Base-by-base conservation (phyloP, 2,888 invertebrate genomes). In the Teleiodes luculella region DNA sequence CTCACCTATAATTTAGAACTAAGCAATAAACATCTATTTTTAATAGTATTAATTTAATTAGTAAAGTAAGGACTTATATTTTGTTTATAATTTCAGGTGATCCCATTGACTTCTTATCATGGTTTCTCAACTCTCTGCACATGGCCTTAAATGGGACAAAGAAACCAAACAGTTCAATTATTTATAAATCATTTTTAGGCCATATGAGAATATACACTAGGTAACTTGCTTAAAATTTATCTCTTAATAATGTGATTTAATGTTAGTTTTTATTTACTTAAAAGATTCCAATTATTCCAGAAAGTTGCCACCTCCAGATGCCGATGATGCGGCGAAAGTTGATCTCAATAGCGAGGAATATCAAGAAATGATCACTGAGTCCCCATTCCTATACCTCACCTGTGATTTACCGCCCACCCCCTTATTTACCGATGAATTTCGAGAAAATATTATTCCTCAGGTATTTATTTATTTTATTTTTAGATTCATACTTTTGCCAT, bases 361-460 rank as follows among this genome's bases (percentile, higher is more conserved):
- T 76, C 94, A 94, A 60, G 97, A 97, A 74, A 93, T 94, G 68
- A 92, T 94, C 52, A 95, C 97, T 0, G 97, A 98, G 66, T 96
- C 96, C 0, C 98, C 98, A 11, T 99, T 99, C 83, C 89, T 99
- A 43, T 99, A 98, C 82, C 90, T 99, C 57, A 99, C 99, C 0
- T 98, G 99, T 75, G 99, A 99, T 84, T 90, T 99, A 55, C 99
- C 99, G 0, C 96, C 99, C 0, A 97, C 98, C 0, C 99, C 99
- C 0, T 90, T 98, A 13, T 99, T 98, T 76, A 98, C 98, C 57
- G 99, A 99, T 82, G 98, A 98, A 80, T 95, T 98, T 68, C 93
- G 97, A 62, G 99, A 99, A 89, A 99, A 99, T 82, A 99, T 99
- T 66, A 99, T 99, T 75, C 99, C 99, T 45, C 98, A 99, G 91